Evolutionary conservation across 2,113 vertebrate genomes (phyloP), one percentile per base, ranked within the genome.

Genomic region (Chascanopsetta lugubris): DNA sequence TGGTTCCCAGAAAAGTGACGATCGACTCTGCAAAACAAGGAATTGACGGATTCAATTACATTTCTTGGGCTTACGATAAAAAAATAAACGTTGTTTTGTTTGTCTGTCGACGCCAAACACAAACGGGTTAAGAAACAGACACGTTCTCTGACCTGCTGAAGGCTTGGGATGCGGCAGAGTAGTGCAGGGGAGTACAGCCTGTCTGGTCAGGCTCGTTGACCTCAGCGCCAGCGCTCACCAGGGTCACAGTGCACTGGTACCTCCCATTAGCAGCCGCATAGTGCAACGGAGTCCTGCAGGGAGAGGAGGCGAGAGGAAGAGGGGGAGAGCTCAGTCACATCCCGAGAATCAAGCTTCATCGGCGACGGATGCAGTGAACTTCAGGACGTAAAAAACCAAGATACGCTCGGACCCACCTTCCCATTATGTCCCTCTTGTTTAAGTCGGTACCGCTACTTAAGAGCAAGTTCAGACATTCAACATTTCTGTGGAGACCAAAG

Each of bases 401-500:
- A 51, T 5, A 3, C 26, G 1, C 1, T 17, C 3, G 20, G 27
- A 70, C 86, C 88, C 63, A 96, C 97, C 97, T 96, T 92, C 95
- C 97, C 72, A 97, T 94, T 64, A 95, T 94, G 89, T 98, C 97
- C 90, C 93, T 95, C 90, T 94, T 95, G 87, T 93, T 96, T 88
- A 97, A 88, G 90, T 97, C 95, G 66, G 96, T 96, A 85, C 96
- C 95, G 65, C 95, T 97, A 93, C 95, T 97, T 91, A 98, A 93
- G 85, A 98, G 95, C 94, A 97, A 93, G 89, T 98, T 97, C 93
- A 98, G 94, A 97, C 96, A 98, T 94, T 98, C 96, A 89, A 98
- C 93, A 46, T 97, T 98, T 92, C 96, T 98, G 78, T 2, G 24
- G 62, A 80, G 21, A 59, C 6, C n/a, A 69, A 3, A 75, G 0